phyloP scores from a whole-genome alignment of 2,113 vertebrate genomes.

The Strix uralensis region DNA sequence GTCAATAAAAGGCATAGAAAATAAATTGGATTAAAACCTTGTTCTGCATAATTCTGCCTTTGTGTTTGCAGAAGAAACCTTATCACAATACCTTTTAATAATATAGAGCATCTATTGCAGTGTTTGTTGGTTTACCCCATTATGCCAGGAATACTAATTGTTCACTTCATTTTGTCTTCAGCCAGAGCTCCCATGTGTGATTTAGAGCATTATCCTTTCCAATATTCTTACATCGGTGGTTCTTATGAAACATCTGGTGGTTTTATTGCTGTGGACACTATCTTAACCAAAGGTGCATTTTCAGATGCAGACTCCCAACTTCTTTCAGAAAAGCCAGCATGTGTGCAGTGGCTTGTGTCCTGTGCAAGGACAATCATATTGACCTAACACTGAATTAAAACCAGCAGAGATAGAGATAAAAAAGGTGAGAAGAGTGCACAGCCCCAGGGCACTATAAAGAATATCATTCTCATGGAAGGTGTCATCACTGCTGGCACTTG shows the following conservation, averaged over 20 bases:
- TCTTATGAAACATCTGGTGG: background rate
- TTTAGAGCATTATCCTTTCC: background rate
- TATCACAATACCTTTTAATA: constrained; percentile 60
- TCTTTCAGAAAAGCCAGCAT: background rate
- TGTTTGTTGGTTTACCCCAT: background rate
- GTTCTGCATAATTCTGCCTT: constrained; percentile 50
- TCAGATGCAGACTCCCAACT: background rate
- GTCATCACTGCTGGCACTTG: constrained; percentile 45
- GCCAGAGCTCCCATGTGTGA: constrained; percentile 8
- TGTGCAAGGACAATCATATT: background rate
- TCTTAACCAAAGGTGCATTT: background rate
- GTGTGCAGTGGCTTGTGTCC: background rate
- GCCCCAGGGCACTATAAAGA: constrained; percentile 7
- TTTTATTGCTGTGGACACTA: background rate
- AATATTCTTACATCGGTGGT: background rate
- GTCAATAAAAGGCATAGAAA: constrained; percentile 66
- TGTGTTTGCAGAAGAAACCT: constrained; percentile 49
- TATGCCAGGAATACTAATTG: constrained; percentile 43
- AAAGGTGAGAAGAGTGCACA: constrained; percentile 5
- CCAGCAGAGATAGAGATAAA: constrained; percentile 1
- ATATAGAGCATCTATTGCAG: background rate
- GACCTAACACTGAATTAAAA: background rate
- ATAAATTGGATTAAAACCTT: constrained; percentile 62
- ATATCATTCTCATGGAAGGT: background rate
- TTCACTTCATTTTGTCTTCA: constrained; percentile 24